Evolutionary conservation across 2,888 invertebrate genomes (phyloP).

Genomic region (Crematogaster levior): DNA sequence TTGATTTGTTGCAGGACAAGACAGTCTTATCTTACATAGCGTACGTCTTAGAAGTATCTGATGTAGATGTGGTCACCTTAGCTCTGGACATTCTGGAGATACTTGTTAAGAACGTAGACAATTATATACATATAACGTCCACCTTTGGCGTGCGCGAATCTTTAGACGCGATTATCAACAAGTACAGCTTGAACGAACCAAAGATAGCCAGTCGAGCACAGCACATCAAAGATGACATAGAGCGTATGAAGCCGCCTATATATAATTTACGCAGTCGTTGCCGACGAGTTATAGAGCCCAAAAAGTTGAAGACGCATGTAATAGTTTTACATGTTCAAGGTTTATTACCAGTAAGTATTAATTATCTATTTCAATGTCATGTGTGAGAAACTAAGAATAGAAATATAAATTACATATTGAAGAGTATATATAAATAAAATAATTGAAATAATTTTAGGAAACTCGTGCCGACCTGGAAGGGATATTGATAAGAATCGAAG

Average conservation of each 20-base stretch:
- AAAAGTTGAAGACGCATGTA: constrained; percentile 83
- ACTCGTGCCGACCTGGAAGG: constrained; percentile 84
- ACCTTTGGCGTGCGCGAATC: constrained; percentile 84
- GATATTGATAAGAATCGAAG: constrained; percentile 84
- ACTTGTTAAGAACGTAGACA: constrained; percentile 83
- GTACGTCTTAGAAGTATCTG: constrained; percentile 82
- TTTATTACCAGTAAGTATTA: constrained; percentile 79
- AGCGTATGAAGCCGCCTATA: constrained; percentile 84
- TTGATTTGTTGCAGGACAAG: constrained; percentile 80
- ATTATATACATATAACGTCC: constrained; percentile 84
- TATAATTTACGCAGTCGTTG: constrained; percentile 84
- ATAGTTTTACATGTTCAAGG: constrained; percentile 83
- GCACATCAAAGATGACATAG: constrained; percentile 82
- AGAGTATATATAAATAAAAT: neutral
- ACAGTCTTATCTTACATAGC: constrained; percentile 84
- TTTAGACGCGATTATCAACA: constrained; percentile 82
- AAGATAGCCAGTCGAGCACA: constrained; percentile 82
- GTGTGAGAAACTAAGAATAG: neutral
- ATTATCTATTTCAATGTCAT: neutral
- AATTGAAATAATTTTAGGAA: constrained; percentile 76
- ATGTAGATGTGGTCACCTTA: constrained; percentile 79
- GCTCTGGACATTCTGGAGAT: constrained; percentile 82
- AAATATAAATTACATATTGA: neutral
- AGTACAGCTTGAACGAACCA: constrained; percentile 79
- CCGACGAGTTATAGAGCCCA: constrained; percentile 83